Percentiles rank a stretch among this genome's conserved stretches.
phyloP scores from a whole-genome alignment of 92 coral and sea anemone genomes.

The Bergia puertoricense region DNA sequence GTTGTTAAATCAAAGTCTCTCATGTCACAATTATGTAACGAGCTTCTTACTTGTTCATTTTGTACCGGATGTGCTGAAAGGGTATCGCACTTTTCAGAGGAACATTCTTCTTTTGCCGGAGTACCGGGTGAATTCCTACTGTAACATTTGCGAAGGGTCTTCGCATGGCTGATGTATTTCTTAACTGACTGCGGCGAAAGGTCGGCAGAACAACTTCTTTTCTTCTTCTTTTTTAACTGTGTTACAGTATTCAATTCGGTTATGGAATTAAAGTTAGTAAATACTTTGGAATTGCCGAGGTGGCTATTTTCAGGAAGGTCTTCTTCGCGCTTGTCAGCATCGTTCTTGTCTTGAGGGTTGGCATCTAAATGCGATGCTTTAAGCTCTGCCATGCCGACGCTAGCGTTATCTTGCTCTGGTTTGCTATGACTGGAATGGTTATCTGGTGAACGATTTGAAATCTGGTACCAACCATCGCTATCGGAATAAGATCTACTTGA shows the following conservation, averaged over 20 bases:
- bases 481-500: slow-evolving; percentile 12
- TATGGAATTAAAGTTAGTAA: background rate
- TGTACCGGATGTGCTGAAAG: background rate
- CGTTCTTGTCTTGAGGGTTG: background rate
- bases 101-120: background rate
- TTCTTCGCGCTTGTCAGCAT: background rate
- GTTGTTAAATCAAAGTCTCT: background rate
- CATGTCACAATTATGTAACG: background rate
- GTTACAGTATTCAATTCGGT: background rate
- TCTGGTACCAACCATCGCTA: background rate
- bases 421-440: background rate
- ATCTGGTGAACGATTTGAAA: background rate
- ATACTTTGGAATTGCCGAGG: background rate
- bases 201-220: slow-evolving; percentile 10
- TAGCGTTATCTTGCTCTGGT: background rate
- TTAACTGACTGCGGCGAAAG: background rate
- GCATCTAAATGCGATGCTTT: background rate
- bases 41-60: background rate
- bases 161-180: background rate
- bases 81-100: background rate
- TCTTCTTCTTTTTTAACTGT: background rate
- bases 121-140: background rate
- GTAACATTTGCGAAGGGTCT: background rate
- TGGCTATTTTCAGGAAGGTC: background rate
- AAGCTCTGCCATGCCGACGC: background rate